phyloP scores from a whole-genome alignment of 2,797 vertebrate species.

The Peromyscus aztecus region DNA sequence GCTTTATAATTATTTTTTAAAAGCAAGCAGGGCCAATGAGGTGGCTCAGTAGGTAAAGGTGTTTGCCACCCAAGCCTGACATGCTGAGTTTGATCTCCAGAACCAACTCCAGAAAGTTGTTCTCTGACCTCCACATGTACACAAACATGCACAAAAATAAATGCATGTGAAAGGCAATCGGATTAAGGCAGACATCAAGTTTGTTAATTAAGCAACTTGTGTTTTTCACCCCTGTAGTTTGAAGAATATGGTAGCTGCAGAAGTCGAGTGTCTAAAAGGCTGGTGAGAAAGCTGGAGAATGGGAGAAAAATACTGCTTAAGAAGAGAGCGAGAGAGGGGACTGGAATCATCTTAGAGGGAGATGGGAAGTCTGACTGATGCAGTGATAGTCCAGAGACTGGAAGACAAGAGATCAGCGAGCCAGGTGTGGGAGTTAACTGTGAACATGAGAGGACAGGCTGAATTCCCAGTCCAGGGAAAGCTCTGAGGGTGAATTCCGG shows the following conservation, averaged over 20 bases:
- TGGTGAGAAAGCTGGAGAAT: not conserved
- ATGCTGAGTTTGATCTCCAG: too few species aligned
- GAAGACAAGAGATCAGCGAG: not conserved
- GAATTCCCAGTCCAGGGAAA: conserved; percentile 21
- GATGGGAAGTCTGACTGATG: not conserved
- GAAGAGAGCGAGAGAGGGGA: not conserved
- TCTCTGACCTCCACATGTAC: not conserved
- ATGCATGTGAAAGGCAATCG: not conserved
- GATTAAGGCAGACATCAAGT: conserved; percentile 16
- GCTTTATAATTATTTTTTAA: not conserved
- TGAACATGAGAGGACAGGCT: conserved; percentile 49
- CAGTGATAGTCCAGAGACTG: not conserved
- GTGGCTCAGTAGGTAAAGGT: too few species aligned
- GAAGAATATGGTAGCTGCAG: not conserved
- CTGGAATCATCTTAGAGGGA: not conserved
- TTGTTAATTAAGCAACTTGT: conserved; percentile 32
- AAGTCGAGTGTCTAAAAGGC: not conserved
- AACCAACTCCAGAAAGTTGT: not conserved
- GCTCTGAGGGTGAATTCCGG: not conserved
- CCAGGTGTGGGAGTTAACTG: not conserved
- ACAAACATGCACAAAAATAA: not conserved
- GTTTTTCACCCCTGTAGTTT: conserved; percentile 19
- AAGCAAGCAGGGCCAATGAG: not conserved
- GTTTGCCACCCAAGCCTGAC: not conserved
- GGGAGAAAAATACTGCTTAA: not conserved